These are phyloP conservation scores for Aphidoletes aphidimyza DNA, from an alignment of 2,888 invertebrate species.

Conservation along the genomic window DNA sequence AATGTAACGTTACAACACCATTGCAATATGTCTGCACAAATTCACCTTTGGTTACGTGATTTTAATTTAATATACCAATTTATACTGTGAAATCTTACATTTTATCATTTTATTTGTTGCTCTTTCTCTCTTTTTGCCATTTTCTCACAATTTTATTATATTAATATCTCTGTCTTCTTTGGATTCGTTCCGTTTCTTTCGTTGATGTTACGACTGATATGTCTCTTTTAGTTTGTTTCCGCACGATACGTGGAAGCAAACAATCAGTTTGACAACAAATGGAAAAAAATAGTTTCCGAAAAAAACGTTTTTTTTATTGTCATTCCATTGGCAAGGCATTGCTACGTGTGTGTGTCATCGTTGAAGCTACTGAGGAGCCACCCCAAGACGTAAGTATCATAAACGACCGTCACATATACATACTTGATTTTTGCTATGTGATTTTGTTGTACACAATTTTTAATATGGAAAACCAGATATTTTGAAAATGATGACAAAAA, in stretches of 20 bases:
- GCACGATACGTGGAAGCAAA: not conserved
- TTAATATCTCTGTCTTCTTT: conserved; percentile 1
- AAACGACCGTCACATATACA: not conserved
- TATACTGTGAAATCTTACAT: not conserved
- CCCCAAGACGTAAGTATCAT: conserved; percentile 2
- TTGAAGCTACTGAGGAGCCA: not conserved
- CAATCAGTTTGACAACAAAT: not conserved
- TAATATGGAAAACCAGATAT: conserved; percentile 48
- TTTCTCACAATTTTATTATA: not conserved
- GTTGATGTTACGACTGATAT: not conserved
- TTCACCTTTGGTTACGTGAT: not conserved
- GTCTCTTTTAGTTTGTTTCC: conserved; percentile 15
- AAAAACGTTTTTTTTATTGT: not conserved
- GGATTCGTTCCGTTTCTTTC: not conserved
- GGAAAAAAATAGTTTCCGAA: not conserved
- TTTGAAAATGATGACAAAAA: not conserved
- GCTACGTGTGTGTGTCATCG: not conserved
- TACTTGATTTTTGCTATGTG: conserved; percentile 40
- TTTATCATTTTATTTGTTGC: not conserved
- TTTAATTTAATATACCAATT: conserved; percentile 42
- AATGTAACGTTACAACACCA: too few relatives aligned
- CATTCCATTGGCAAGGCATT: not conserved
- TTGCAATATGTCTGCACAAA: not conserved
- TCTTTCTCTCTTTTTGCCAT: not conserved
- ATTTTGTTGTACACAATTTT: conserved; percentile 18